Evolutionary conservation across 1,140 invertebrate species (phyloP).

Genomic region (Trichonephila clavata): DNA sequence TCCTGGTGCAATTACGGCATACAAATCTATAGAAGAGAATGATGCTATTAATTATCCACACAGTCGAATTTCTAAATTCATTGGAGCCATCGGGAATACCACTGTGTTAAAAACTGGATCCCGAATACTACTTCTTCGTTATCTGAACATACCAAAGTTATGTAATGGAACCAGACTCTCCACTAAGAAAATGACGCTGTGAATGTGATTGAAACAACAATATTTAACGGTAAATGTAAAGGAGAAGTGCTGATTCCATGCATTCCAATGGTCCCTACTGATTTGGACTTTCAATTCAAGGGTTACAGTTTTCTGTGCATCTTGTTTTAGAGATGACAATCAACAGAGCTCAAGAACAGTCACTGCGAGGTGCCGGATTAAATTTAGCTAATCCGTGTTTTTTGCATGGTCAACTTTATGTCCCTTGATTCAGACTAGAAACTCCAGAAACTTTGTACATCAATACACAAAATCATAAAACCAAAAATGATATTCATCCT

Average conservation of each 20-base stretch:
- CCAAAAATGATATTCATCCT: neutral
- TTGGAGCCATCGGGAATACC: neutral
- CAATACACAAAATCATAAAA: neutral
- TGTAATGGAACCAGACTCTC: neutral
- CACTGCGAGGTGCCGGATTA: neutral
- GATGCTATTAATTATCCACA: neutral
- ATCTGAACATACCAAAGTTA: neutral
- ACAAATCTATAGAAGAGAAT: neutral
- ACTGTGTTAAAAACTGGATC: neutral
- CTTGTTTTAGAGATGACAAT: neutral
- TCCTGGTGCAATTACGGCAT: too few relatives aligned
- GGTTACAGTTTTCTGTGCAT: neutral
- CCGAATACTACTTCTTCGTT: neutral
- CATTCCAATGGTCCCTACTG: neutral
- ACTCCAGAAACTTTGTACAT: neutral
- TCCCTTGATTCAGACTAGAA: neutral
- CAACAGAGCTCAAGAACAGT: neutral
- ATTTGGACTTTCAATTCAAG: too few relatives aligned
- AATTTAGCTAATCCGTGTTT: neutral
- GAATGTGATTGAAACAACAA: neutral
- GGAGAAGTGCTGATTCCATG: too few relatives aligned
- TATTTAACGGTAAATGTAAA: too few relatives aligned
- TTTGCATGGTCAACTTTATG: neutral
- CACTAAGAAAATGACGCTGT: neutral
- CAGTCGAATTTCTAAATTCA: neutral